phyloP scores from a whole-genome alignment of 2,888 invertebrate species.

The Diogma glabrata region DNA sequence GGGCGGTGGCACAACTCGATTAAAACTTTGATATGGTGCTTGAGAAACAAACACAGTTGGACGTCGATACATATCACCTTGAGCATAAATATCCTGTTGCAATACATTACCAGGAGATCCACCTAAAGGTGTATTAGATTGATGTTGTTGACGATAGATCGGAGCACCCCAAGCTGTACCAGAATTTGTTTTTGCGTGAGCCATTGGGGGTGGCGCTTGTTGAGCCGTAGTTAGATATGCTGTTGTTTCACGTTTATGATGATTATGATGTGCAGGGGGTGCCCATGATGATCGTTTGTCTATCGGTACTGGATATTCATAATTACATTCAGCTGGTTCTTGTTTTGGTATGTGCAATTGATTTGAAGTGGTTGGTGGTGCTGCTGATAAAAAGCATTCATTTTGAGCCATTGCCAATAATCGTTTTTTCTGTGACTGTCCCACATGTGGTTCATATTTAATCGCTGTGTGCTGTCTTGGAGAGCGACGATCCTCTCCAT shows the following conservation, averaged over 20 bases:
- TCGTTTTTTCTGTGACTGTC: constrained; percentile 81
- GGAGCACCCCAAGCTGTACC: constrained; percentile 34
- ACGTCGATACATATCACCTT: constrained; percentile 49
- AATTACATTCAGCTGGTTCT: constrained; percentile 33
- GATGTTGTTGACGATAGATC: constrained; percentile 42
- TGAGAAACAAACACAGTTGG: constrained; percentile 57
- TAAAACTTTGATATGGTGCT: constrained; percentile 34
- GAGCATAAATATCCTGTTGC: constrained; percentile 34
- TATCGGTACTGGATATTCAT: constrained; percentile 29
- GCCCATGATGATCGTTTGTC: constrained; percentile 39
- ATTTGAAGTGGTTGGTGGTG: constrained; percentile 18
- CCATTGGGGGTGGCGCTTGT: constrained; percentile 33
- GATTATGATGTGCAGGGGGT: constrained; percentile 36
- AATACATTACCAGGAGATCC: constrained; percentile 35
- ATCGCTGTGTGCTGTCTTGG: constrained; percentile 27
- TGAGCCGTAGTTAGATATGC: constrained; percentile 23
- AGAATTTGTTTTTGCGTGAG: constrained; percentile 35
- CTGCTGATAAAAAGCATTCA: constrained; percentile 53
- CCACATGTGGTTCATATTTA: constrained; percentile 38
- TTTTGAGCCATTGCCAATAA: constrained; percentile 77
- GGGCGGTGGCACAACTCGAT: constrained; percentile 36
- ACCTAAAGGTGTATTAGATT: constrained; percentile 38
- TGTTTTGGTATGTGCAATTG: constrained; percentile 36
- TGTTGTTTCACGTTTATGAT: constrained; percentile 34
- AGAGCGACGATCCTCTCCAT: constrained; percentile 50